Percentiles rank a stretch among this genome's conserved stretches.
Evolutionary conservation across 2,113 vertebrate species (phyloP).

Genomic region (Ariopsis seemanni): DNA sequence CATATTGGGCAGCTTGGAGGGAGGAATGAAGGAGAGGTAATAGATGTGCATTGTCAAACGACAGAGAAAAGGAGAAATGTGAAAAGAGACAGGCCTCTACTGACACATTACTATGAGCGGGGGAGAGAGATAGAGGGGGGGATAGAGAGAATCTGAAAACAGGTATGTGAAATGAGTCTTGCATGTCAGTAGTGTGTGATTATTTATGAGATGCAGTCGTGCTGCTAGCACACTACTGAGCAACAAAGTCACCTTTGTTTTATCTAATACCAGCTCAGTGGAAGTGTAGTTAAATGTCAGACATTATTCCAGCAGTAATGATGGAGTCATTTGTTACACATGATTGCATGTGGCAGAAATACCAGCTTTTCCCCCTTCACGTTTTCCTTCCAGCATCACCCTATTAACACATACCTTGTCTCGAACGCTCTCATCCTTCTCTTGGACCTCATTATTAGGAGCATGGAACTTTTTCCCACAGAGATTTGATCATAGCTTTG

Average conservation of each 20-base stretch:
- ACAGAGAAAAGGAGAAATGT: slow-evolving; percentile 21
- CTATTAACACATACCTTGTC: slow-evolving; percentile 70
- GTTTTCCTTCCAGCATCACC: background rate
- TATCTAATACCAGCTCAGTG: slow-evolving; percentile 36
- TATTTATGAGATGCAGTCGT: slow-evolving; percentile 54
- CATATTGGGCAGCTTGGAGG: slow-evolving; percentile 8
- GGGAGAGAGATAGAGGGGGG: background rate
- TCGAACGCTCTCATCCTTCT: slow-evolving; percentile 74
- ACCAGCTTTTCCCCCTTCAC: background rate
- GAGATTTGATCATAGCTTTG: slow-evolving; percentile 72
- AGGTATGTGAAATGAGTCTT: slow-evolving; percentile 35
- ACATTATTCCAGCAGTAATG: background rate
- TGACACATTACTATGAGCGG: slow-evolving; percentile 7
- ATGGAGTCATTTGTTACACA: background rate
- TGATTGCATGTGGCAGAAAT: background rate
- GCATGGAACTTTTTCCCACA: slow-evolving; percentile 65
- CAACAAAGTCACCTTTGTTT: slow-evolving; percentile 63
- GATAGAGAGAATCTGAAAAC: slow-evolving; percentile 40
- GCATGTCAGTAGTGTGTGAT: slow-evolving; percentile 56
- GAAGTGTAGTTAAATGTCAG: slow-evolving; percentile 22
- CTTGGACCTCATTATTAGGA: slow-evolving; percentile 76
- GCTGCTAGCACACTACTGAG: slow-evolving; percentile 42
- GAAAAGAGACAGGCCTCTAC: background rate
- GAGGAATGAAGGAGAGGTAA: slow-evolving; percentile 34
- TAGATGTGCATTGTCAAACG: slow-evolving; percentile 39